Evolutionary conservation across 1,140 invertebrate genomes (phyloP).

Genomic region (Dendroctonus ponderosae): DNA sequence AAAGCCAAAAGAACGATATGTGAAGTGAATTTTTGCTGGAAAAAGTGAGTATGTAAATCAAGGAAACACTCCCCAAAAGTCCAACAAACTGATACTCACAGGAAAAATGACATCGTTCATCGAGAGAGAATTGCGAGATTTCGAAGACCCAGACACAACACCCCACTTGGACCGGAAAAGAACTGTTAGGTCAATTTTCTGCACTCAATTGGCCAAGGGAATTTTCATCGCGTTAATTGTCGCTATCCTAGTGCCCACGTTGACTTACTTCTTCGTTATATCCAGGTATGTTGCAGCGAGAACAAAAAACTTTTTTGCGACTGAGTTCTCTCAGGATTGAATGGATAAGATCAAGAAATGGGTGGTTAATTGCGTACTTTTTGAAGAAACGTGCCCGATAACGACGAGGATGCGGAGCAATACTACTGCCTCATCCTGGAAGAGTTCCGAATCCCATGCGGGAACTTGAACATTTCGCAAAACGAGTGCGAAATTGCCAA

Average conservation of each 20-base stretch:
- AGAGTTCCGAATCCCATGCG: conserved; percentile 41
- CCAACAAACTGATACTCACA: no score
- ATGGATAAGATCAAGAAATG: neutral
- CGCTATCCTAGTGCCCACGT: conserved; percentile 10
- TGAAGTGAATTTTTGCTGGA: no score
- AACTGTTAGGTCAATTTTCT: conserved; percentile 14
- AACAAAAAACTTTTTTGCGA: no score
- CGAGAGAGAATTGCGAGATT: conserved; percentile 15
- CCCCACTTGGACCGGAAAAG: neutral
- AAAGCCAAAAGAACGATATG: no score
- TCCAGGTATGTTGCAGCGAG: conserved; percentile 4
- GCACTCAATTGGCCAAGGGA: conserved; percentile 19
- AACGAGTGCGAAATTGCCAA: conserved; percentile 34
- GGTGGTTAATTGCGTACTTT: neutral
- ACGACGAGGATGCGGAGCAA: conserved; percentile 1
- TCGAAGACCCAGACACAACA: neutral
- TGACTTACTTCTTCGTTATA: conserved; percentile 19
- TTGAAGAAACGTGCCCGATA: conserved; percentile 11
- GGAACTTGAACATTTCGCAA: conserved; percentile 31
- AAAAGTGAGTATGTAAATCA: no score
- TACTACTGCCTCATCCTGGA: conserved; percentile 36
- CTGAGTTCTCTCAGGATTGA: no score
- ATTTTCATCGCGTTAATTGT: conserved; percentile 14
- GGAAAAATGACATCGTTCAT: conserved; percentile 26
- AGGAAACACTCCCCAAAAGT: no score